A percentile compares a stretch with the other conserved stretches of the same genome.
Evolutionary conservation across 53 echinoderm and acorn worm genomes (phyloP).

Genomic region (Echinometra lucunter): DNA sequence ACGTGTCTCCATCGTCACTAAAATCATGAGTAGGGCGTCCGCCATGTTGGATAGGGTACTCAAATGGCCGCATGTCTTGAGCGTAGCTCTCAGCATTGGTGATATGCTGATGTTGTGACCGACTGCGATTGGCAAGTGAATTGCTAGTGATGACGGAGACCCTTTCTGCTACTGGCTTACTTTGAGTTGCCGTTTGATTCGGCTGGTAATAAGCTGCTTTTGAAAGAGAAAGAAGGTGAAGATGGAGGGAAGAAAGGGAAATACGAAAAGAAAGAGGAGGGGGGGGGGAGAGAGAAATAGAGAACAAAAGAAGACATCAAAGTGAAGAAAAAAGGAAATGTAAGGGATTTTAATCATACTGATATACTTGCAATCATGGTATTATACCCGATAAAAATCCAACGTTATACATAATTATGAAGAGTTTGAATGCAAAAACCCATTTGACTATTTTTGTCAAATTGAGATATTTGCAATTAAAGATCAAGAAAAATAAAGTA

Average conservation of each 20-base stretch:
- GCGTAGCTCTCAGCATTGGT: background rate
- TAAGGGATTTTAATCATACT: no score
- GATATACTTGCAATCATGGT: no score
- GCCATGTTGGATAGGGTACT: background rate
- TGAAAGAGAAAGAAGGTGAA: no score
- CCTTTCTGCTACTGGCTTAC: slow-evolving; percentile 70
- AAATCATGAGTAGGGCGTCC: background rate
- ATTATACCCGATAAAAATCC: no score
- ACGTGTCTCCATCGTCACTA: background rate
- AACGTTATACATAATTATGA: no score
- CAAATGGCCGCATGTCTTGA: background rate
- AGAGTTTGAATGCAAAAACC: no score
- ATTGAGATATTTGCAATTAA: no score
- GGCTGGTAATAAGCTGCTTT: slow-evolving; percentile 45
- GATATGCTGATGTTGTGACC: slow-evolving; percentile 37
- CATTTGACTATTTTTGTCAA: no score
- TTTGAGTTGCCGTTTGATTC: slow-evolving; percentile 52
- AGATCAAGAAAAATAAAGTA: no score
- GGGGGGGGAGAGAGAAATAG: no score
- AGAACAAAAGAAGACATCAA: no score
- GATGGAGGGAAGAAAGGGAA: background rate
- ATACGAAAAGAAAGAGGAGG: background rate
- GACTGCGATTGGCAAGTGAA: slow-evolving; percentile 58
- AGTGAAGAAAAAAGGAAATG: no score
- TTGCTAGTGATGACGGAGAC: slow-evolving; percentile 84